Conservation (phyloP, 2,797 vertebrate genomes). For the Gymnodraco acuticeps region DNA sequence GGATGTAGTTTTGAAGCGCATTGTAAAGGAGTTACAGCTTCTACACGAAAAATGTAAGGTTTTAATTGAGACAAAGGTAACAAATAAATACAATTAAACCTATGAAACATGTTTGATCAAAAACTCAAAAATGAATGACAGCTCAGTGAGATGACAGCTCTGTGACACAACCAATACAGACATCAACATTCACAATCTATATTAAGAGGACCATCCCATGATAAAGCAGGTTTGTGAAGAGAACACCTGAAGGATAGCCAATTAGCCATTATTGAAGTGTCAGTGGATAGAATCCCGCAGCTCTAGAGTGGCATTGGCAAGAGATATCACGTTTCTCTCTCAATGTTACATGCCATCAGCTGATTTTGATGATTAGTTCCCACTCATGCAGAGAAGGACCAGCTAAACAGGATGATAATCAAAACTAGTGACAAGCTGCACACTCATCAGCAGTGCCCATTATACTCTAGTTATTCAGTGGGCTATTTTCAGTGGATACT, state of each 20-base stretch:
- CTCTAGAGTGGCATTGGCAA: neutral
- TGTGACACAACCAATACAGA: constrained; percentile 15
- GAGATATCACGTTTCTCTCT: constrained; percentile 14
- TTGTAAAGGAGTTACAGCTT: constrained; percentile 19
- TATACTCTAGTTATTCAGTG: neutral
- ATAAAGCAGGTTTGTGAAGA: neutral
- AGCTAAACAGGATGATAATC: constrained; percentile 1
- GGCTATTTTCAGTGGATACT: constrained; percentile 1
- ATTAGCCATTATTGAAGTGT: neutral
- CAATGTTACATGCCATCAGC: constrained; percentile 1
- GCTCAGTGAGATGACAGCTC: neutral
- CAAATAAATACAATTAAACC: neutral
- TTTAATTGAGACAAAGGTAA: neutral
- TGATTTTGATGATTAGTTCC: constrained; percentile 18
- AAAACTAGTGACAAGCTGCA: too few species aligned
- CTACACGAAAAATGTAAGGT: constrained; percentile 4
- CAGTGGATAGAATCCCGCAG: neutral
- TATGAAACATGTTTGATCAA: neutral
- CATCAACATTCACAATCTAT: neutral
- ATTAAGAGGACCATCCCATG: neutral
- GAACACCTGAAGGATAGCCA: neutral
- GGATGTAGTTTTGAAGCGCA: constrained; percentile 42
- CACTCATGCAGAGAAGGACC: neutral
- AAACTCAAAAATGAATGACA: neutral
- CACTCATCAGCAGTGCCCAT: constrained; percentile 5